Conservation (phyloP, 1,140 invertebrate species). For the Akabosia matsudoensis region DNA sequence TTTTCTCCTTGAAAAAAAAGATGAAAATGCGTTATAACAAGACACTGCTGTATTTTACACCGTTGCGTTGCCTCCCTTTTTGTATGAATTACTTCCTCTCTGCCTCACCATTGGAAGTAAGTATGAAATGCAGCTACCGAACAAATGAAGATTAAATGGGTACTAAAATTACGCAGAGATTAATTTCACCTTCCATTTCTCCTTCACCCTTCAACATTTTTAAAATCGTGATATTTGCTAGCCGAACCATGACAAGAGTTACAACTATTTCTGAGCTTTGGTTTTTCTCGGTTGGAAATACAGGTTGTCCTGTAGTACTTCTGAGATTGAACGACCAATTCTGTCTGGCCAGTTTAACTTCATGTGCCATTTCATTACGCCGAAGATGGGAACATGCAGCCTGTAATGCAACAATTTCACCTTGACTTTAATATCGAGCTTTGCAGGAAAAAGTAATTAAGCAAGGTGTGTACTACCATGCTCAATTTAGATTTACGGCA, state of each 20-base stretch:
- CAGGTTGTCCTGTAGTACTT: no score
- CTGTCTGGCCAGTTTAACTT: no score
- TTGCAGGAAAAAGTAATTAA: background rate
- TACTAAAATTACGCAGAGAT: constrained; percentile 2
- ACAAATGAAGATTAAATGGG: background rate
- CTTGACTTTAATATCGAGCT: background rate
- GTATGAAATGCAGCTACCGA: background rate
- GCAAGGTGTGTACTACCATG: background rate
- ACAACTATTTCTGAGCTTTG: background rate
- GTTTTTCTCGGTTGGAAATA: no score
- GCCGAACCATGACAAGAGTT: background rate
- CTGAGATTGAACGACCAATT: no score
- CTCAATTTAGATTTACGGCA: constrained; percentile 3
- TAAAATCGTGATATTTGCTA: background rate
- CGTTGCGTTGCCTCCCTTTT: background rate
- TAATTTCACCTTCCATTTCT: constrained; percentile 2
- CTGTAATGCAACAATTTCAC: no score
- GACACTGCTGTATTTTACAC: background rate
- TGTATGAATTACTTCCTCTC: background rate
- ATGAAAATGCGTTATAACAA: background rate
- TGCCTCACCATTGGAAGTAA: background rate
- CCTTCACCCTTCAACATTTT: background rate
- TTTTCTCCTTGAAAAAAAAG: constrained; percentile 26
- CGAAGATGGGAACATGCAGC: no score
- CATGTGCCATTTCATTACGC: no score